Evolutionary conservation across 2,797 vertebrate species (phyloP).

Genomic region (Cossypha dichroa): DNA sequence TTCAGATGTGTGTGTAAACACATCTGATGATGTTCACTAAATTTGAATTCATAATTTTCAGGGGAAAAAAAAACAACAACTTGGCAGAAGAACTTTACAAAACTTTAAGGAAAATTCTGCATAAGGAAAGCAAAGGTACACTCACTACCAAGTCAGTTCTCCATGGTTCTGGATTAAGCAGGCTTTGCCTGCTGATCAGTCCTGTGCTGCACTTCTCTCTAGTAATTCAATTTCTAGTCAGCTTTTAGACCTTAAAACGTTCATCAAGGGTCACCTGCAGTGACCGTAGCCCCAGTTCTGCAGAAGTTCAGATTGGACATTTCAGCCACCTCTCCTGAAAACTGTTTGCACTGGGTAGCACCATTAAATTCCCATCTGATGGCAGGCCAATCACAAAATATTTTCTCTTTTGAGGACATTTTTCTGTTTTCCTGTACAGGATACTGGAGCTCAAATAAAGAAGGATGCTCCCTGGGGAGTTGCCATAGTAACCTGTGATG

Average conservation of each 20-base stretch:
- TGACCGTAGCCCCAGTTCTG: neutral
- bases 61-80: neutral
- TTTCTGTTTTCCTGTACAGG: neutral
- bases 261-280: neutral
- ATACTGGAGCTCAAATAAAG: neutral
- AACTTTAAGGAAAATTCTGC: neutral
- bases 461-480: conserved; percentile 2
- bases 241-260: neutral
- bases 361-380: neutral
- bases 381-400: neutral
- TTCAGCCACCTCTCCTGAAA: neutral
- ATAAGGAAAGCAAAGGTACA: neutral
- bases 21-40: neutral
- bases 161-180: neutral
- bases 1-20: accelerated
- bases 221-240: neutral
- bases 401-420: neutral
- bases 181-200: neutral
- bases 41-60: neutral
- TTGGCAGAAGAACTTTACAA: neutral
- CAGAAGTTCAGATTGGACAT: neutral
- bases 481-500: conserved; percentile 23
- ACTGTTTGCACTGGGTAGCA: neutral
- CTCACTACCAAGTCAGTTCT: neutral
- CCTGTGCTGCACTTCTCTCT: neutral